Conservation (phyloP, 2,888 invertebrate genomes). For the Ctenicera cuprea region DNA sequence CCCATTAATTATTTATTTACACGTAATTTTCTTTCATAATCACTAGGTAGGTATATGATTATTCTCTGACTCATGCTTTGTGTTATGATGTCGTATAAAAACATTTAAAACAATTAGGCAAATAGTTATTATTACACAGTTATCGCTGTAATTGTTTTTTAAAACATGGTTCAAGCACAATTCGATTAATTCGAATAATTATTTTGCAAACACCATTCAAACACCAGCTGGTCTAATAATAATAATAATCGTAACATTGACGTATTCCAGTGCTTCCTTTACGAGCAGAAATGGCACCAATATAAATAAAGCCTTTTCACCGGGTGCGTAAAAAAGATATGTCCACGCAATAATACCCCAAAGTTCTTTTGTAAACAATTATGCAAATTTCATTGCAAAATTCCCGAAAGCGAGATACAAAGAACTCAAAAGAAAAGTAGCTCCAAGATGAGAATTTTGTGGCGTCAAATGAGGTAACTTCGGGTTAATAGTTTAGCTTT, state of each 20-base stretch:
- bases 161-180: not conserved
- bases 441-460: conserved; percentile 24
- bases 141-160: not conserved
- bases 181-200: not conserved
- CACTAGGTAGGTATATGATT: not conserved
- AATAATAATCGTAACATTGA: conserved; percentile 4
- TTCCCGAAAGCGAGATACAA: conserved; percentile 30
- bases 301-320: conserved; percentile 19
- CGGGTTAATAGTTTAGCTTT: conserved; percentile 32
- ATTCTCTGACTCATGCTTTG: conserved; percentile 3
- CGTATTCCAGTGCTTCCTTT: not conserved
- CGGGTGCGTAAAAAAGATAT: conserved; percentile 25
- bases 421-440: conserved; percentile 28
- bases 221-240: not conserved
- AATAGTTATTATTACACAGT: conserved; percentile 10
- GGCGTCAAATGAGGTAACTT: conserved; percentile 32
- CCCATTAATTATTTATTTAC: conserved; percentile 33
- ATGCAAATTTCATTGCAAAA: conserved; percentile 41
- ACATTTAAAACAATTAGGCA: not conserved
- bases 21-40: conserved; percentile 28
- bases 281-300: conserved; percentile 8
- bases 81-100: not conserved
- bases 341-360: conserved; percentile 18
- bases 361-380: conserved; percentile 40
- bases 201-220: not conserved